Base-by-base conservation (phyloP, 2,113 vertebrate species). In the Naja naja region DNA sequence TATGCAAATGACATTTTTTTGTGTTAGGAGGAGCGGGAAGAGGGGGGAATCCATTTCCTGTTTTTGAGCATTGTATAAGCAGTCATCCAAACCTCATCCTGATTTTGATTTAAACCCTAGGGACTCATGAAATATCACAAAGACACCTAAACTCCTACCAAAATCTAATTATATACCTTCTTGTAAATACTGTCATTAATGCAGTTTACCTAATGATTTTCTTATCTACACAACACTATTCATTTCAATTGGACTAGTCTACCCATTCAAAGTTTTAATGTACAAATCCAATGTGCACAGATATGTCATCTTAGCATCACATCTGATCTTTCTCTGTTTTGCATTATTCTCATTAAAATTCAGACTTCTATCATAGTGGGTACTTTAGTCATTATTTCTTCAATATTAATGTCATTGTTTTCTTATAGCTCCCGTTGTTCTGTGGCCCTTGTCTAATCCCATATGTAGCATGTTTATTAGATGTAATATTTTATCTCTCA, bases 401-500 rank as follows among this genome's bases (percentile, higher is more conserved):
- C 96, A 95, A 95, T 97, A 96, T 93, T 97, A 97, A 97, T 96
- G 93, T 94, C 97, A 95, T 95, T 97, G 90, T 95, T 98, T 97
- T 97, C 93, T 94, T 95, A 85, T 89, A 96, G 96, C 93, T 94
- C 96, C 95, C 95, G 90, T 95, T 97, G 92, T 95, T 97, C 94
- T 91, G 90, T 97, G 94, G 55, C 92, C 95, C 96, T 95, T 96
- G 95, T 98, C 96, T 98, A 99, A 98, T 98, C 98, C 98, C 98
- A 97, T 98, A 98, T 97, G 98, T 98, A 98, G 95, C 93, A 91
- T 96, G 98, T 98, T 99, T 99, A 99, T 99, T 98, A 99, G 98
- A 98, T 98, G 98, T 97, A 99, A 99, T 99, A 99, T 99, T 99
- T 99, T 99, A 99, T 99, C 98, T 98, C 98, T 98, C 96, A 96